phyloP scores from a whole-genome alignment of 2,113 vertebrate species.

The Stigmatopora nigra region DNA sequence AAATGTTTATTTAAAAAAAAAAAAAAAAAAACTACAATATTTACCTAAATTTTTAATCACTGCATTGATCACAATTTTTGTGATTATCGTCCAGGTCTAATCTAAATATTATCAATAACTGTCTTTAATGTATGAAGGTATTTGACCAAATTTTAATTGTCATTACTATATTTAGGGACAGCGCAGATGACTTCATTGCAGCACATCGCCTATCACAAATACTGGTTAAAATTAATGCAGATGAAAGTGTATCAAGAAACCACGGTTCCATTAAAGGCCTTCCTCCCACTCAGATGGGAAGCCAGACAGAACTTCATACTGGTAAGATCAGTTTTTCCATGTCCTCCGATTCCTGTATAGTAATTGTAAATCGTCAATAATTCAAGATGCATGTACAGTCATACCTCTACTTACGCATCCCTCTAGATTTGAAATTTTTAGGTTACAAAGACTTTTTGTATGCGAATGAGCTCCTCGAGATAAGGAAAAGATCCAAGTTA shows the following conservation, averaged over 20 bases:
- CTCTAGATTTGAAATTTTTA: no score
- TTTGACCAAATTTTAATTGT: neutral
- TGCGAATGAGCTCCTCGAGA: no score
- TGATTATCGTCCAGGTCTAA: no score
- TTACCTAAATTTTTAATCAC: no score
- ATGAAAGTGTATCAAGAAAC: constrained; percentile 48
- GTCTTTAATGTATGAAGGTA: neutral
- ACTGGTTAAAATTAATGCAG: constrained; percentile 63
- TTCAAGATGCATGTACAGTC: neutral
- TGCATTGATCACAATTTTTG: no score
- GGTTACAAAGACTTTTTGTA: no score
- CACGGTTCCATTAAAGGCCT: constrained; percentile 7
- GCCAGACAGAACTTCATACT: constrained; percentile 39
- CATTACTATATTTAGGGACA: constrained; percentile 57
- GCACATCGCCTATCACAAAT: constrained; percentile 58
- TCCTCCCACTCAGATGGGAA: constrained; percentile 21
- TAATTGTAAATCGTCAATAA: neutral
- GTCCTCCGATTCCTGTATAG: neutral
- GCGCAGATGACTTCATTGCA: constrained; percentile 62
- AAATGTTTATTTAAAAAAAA: no score
- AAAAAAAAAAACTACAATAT: no score
- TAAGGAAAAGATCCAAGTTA: no score
- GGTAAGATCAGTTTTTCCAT: constrained; percentile 34
- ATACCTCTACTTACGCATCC: no score
- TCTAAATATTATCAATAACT: no score